Percentiles rank a stretch among this genome's conserved stretches.
Conservation (phyloP, 37 sponge, comb jelly and placozoan genomes). For the Diacarnus erythraeanus region DNA sequence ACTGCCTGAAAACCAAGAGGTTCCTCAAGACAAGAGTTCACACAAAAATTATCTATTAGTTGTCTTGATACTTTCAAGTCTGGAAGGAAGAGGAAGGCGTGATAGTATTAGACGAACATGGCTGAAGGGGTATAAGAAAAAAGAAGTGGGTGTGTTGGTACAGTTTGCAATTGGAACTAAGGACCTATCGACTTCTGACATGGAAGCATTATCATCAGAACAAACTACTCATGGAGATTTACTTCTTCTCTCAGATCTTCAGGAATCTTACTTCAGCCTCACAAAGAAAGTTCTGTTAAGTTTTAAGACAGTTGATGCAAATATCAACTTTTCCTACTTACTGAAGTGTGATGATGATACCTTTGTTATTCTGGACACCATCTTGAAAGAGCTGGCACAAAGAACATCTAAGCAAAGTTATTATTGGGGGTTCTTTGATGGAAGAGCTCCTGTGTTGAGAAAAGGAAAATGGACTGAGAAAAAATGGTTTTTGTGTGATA, state of each 20-base stretch:
- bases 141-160: conserved; percentile 14
- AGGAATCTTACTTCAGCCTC: conserved; percentile 67
- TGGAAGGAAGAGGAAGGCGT: conserved; percentile 34
- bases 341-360: conserved; percentile 92
- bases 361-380: conserved; percentile 41
- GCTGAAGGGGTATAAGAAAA: conserved; percentile 32
- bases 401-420: conserved; percentile 18
- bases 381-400: conserved; percentile 48
- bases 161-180: conserved; percentile 76
- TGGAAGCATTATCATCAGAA: conserved; percentile 10
- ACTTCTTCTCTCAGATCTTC: conserved; percentile 50
- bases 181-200: neutral
- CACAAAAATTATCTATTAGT: conserved; percentile 33
- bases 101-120: conserved; percentile 76
- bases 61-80: conserved; percentile 36
- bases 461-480: conserved; percentile 80
- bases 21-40: too few relatives aligned
- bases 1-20: too few relatives aligned
- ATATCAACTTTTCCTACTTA: conserved; percentile 52
- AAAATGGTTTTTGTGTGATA: conserved; percentile 82
- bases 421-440: conserved; percentile 94
- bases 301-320: conserved; percentile 37
- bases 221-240: conserved; percentile 52
- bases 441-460: conserved; percentile 58
- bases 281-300: conserved; percentile 71